These are phyloP conservation scores for Porites cylindrica DNA, from an alignment of 92 coral and sea anemone genomes.

Conservation along the genomic window DNA sequence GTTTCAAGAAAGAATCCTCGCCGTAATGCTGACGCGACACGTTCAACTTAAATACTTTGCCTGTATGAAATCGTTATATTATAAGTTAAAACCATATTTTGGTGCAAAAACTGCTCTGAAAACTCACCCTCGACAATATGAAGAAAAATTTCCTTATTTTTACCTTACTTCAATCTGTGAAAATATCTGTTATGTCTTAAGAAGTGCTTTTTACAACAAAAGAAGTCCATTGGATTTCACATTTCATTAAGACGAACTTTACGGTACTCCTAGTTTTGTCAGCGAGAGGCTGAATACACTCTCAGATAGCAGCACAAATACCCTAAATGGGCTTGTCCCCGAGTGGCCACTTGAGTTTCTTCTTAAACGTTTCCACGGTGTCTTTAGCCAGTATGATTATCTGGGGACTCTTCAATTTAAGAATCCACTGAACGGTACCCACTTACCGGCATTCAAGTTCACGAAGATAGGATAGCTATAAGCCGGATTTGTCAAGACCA, in stretches of 20 bases:
- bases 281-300: not conserved
- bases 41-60: not conserved
- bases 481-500: too few species aligned
- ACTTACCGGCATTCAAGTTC: not conserved
- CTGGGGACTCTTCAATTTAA: not conserved
- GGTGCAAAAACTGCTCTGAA: not conserved
- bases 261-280: not conserved
- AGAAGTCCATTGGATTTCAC: not conserved
- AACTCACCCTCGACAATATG: not conserved
- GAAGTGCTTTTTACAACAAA: too few species aligned
- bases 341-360: conserved; percentile 31
- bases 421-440: not conserved
- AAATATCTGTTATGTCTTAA: not conserved
- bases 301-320: not conserved
- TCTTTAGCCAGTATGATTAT: not conserved
- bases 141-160: not conserved
- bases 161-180: not conserved
- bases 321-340: not conserved
- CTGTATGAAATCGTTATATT: not conserved
- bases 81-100: not conserved
- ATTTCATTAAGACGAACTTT: not conserved
- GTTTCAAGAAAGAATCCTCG: not conserved
- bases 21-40: not conserved
- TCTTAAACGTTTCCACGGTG: conserved; percentile 1
- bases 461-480: too few species aligned